Evolutionary conservation across 2,888 invertebrate species (phyloP).

Genomic region (Tenodera sinensis): DNA sequence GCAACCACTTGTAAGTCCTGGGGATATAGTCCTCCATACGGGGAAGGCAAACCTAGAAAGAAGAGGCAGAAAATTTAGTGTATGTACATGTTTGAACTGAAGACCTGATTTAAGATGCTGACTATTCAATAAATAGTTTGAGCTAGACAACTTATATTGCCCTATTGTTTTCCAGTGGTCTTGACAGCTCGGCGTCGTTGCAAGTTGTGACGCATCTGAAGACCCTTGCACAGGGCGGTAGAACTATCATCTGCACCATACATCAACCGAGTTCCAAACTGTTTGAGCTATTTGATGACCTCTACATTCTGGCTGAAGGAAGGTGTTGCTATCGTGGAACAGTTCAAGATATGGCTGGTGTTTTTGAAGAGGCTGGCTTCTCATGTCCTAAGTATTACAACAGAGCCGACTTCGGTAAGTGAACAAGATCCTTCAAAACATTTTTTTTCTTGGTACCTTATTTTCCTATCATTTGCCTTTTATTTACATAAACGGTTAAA

Average conservation of each 20-base stretch:
- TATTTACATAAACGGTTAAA: too few species aligned
- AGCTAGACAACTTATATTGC: not conserved
- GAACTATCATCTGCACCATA: constrained; percentile 71
- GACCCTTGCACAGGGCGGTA: constrained; percentile 59
- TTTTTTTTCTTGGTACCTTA: too few species aligned
- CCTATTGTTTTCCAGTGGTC: constrained; percentile 46
- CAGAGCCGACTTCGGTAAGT: constrained; percentile 72
- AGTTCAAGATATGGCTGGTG: constrained; percentile 55
- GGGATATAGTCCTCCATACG: too few species aligned
- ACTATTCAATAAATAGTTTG: too few species aligned
- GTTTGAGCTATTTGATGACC: constrained; percentile 69
- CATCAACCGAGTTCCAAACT: constrained; percentile 76
- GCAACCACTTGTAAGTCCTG: too few species aligned
- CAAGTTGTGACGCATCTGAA: constrained; percentile 61
- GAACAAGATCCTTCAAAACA: not conserved
- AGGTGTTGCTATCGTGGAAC: constrained; percentile 66
- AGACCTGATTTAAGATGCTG: too few species aligned
- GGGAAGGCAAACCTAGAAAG: too few species aligned
- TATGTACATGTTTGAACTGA: too few species aligned
- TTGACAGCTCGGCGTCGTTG: constrained; percentile 65
- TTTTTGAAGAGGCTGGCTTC: constrained; percentile 57
- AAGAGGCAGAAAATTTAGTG: too few species aligned
- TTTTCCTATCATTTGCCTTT: too few species aligned
- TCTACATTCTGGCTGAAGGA: constrained; percentile 65
- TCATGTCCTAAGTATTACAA: constrained; percentile 74